phyloP scores from a whole-genome alignment of 1,140 invertebrate genomes.

The Drosophila azteca region DNA sequence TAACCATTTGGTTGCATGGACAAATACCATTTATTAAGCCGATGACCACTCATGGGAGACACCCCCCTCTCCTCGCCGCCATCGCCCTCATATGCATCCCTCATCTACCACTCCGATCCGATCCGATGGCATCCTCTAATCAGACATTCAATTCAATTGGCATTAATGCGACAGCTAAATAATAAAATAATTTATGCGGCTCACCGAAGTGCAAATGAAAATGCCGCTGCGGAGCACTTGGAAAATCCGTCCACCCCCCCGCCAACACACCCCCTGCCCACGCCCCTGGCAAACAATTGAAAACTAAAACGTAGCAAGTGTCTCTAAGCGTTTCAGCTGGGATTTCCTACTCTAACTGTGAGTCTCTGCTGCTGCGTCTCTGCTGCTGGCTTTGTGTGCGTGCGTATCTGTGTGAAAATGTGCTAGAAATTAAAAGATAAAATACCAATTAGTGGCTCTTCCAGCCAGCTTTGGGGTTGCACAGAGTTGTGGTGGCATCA shows the following conservation, averaged over 20 bases:
- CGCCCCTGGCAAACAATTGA: constrained; percentile 37
- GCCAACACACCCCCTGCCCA: too few species aligned
- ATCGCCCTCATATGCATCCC: constrained; percentile 8
- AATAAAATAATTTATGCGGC: constrained; percentile 75
- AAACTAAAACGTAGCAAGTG: constrained; percentile 59
- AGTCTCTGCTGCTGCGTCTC: background rate
- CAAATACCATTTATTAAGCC: too few species aligned
- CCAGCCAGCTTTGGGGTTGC: constrained; percentile 29
- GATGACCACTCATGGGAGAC: too few species aligned
- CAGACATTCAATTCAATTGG: constrained; percentile 50
- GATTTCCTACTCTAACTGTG: background rate
- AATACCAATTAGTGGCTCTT: constrained; percentile 73
- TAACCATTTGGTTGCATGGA: too few species aligned
- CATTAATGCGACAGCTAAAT: constrained; percentile 64
- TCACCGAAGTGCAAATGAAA: constrained; percentile 49
- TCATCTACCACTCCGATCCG: too few species aligned
- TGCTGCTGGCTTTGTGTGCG: background rate
- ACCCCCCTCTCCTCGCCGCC: too few species aligned
- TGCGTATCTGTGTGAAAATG: constrained; percentile 35
- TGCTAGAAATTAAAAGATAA: constrained; percentile 78
- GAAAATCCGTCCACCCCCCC: too few species aligned
- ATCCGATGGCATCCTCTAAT: constrained; percentile 26
- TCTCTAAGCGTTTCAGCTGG: constrained; percentile 50
- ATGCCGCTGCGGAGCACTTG: constrained; percentile 22
- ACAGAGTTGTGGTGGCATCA: constrained; percentile 17